Evolutionary conservation across 2,797 vertebrate species (phyloP), one percentile per base, ranked within the genome.

Genomic region (Sebastes hopkinsi): DNA sequence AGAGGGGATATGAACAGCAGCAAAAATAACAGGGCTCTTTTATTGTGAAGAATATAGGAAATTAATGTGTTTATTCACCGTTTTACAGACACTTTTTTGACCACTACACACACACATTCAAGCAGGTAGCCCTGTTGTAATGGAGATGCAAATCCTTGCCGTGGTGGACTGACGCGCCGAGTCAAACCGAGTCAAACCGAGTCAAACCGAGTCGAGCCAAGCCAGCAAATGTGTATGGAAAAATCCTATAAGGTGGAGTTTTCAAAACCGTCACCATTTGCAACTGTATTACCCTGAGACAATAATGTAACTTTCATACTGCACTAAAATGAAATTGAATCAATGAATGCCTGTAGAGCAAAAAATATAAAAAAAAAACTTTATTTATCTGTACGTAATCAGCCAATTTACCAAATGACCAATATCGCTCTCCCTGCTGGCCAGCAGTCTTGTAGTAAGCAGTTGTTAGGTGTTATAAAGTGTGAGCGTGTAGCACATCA

Each of bases 151-250:
- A 46, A 20, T 18, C 42, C 42, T 46, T 46, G 42, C 16, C 42
- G 16, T 46, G 16, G 0, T 46, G 16, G 42, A 0, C 42, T 18
- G 7, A 46, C 42, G 0, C 16, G 42, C 42, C 1, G 7, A 20
- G 3, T 20, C 16, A 50, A 46, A 46, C 42, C 1, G 7, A 20
- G 3, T 20, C 16, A 50, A 46, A 46, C 42, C 6, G 16, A 46
- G 6, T 18, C 16, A 46, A 46, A 50, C 42, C 7, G 42, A 50
- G 42, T 20, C 18, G 7, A 50, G 42, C 42, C 7, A 50, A 50
- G 7, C 42, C 16, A 50, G 16, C 42, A 20, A 18, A 50, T 50
- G 42, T 50, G 42, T 18, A 50, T 50, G 42, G 42, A 50, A 50
- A 50, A 20, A 50, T 7, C 42, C 42, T 18, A 50, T 50, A 50